Base-by-base conservation (phyloP, 2,888 invertebrate species). In the Dysmachus trigonus region DNA sequence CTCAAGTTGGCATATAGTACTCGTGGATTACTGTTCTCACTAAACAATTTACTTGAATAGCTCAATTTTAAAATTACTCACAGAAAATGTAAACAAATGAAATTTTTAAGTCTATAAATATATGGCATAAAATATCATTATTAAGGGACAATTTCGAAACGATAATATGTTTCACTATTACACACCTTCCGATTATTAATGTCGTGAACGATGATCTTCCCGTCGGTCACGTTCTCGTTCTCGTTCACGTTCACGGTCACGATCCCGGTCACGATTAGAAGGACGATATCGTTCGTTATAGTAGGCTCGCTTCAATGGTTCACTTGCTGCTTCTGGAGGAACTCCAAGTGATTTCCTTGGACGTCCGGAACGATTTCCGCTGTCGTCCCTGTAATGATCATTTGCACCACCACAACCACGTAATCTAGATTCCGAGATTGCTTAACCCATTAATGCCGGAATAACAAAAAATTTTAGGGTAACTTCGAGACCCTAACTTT, bases 231-330 rank as follows among this genome's bases (percentile, higher is more conserved):
- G 93, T 90, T 95, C 95, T 27, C n/a, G n/a, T n/a, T n/a, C n/a
- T n/a, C n/a, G n/a, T n/a, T n/a, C n/a, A n/a, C 95, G 93, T 89
- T 95, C 94, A 81, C 95, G 93, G 87, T 94, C 94, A 27, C 94
- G 93, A 88, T 95, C 95, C 86, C 94, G 93, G 91, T 95, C 96
- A 90, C 93, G 94, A 91, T 93, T 95, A 91, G 94, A 95, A 88
- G 94, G 94, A 84, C 96, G 94, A 93, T 97, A 97, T 87, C 97
- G 94, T 92, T 97, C 97, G 89, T 97, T 97, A 92, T 97, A 97
- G 93, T 97, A 97, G 87, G 95, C 94, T 90, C 93, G 92, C 89
- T 92, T 92, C 35, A 91, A 91, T 51, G 88, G 88, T 87, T 92
- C 92, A 71, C 90, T 91, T 87, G 91, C 90, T 72, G 91, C 90